Percentiles rank a stretch among this genome's conserved stretches.
phyloP scores from a whole-genome alignment of 2,113 vertebrate species.

The Oncorhynchus masou region DNA sequence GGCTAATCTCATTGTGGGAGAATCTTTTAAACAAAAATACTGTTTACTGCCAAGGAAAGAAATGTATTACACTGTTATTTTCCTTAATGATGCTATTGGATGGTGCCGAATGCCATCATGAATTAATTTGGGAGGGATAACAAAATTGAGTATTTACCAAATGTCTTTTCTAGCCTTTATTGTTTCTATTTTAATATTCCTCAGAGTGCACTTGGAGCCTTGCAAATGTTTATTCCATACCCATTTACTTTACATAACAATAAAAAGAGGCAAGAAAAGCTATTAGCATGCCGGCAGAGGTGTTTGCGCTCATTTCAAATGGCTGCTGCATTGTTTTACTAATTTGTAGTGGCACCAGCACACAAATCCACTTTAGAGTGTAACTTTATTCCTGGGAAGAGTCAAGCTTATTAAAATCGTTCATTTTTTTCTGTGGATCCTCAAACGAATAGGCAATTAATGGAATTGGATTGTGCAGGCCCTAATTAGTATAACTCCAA shows the following conservation, averaged over 20 bases:
- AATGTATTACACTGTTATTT: neutral
- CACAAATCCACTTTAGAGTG: conserved; percentile 45
- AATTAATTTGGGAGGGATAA: conserved; percentile 35
- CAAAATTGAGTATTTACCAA: conserved; percentile 10
- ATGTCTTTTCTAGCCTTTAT: conserved; percentile 31
- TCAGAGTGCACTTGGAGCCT: conserved; percentile 50
- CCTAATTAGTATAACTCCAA: conserved; percentile 54
- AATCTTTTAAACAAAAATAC: conserved; percentile 18
- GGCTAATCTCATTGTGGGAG: neutral
- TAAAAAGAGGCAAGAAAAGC: conserved; percentile 49
- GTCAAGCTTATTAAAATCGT: conserved; percentile 62
- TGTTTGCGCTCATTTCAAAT: conserved; percentile 42
- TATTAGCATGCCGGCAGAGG: conserved; percentile 62
- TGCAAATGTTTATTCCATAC: conserved; percentile 50
- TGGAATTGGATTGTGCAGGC: conserved; percentile 39
- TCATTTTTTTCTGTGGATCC: conserved; percentile 28
- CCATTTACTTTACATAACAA: conserved; percentile 51
- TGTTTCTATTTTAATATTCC: conserved; percentile 40
- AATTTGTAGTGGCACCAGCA: conserved; percentile 57
- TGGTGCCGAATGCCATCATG: conserved; percentile 18
- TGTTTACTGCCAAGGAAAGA: conserved; percentile 12
- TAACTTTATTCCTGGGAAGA: conserved; percentile 44
- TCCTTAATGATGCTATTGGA: conserved; percentile 17
- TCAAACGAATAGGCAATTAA: conserved; percentile 60
- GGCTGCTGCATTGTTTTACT: conserved; percentile 46